Percentiles rank a stretch among this genome's conserved stretches.
Conservation (phyloP, 2,888 invertebrate genomes). For the Epistrophe eligans region DNA sequence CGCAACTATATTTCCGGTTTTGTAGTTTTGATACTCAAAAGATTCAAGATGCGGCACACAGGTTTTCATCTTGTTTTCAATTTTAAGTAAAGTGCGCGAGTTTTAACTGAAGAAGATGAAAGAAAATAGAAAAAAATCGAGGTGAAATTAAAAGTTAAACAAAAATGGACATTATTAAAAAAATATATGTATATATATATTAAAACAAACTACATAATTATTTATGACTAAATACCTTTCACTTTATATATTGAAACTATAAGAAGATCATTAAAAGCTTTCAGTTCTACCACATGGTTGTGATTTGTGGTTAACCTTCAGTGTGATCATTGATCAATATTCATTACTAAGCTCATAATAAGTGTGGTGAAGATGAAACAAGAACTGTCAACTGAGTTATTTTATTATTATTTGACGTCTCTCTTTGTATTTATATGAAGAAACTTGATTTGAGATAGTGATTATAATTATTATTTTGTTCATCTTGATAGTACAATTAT, state of each 20-base stretch:
- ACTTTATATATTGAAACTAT: slow-evolving; percentile 40
- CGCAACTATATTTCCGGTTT: slow-evolving; percentile 67
- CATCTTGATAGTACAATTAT: slow-evolving; percentile 11
- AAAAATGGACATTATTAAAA: slow-evolving; percentile 5
- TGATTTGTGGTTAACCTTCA: slow-evolving; percentile 58
- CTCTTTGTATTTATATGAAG: background rate
- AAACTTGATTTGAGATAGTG: slow-evolving; percentile 33
- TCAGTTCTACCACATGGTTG: slow-evolving; percentile 32
- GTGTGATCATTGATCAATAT: slow-evolving; percentile 26
- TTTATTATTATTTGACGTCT: background rate
- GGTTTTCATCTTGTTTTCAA: slow-evolving; percentile 60
- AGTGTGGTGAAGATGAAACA: slow-evolving; percentile 30
- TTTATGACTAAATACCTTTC: slow-evolving; percentile 55
- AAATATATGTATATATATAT: too few relatives aligned
- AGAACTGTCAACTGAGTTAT: slow-evolving; percentile 11
- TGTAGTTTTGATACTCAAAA: slow-evolving; percentile 22
- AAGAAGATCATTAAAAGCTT: slow-evolving; percentile 61
- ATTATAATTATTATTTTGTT: slow-evolving; percentile 18
- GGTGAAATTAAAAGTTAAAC: slow-evolving; percentile 50
- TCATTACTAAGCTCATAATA: slow-evolving; percentile 11
- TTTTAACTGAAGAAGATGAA: slow-evolving; percentile 4
- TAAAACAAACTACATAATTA: background rate
- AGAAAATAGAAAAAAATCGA: background rate
- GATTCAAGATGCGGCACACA: slow-evolving; percentile 13
- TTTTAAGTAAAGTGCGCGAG: slow-evolving; percentile 48